Evolutionary conservation across 1,140 invertebrate genomes (phyloP).

Genomic region (Brachionus asplanchnoidis): DNA sequence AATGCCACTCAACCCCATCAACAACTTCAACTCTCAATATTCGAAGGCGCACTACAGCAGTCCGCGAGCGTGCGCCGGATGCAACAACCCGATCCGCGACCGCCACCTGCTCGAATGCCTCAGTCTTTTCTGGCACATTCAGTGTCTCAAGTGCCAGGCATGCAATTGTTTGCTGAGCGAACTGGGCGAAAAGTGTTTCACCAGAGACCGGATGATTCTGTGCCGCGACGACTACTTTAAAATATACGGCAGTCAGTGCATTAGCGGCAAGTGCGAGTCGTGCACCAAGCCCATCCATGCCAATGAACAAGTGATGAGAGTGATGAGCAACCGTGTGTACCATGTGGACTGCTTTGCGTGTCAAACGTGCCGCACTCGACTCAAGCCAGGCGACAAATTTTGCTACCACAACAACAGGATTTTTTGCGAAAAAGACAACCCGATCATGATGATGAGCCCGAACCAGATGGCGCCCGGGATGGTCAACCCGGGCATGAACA

Average conservation of each 20-base stretch:
- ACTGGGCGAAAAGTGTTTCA: constrained; percentile 16
- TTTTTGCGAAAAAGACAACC: constrained; percentile 42
- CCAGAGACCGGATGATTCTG: constrained; percentile 9
- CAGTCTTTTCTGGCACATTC: constrained; percentile 27
- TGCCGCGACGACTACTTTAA: constrained; percentile 34
- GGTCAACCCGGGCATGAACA: neutral
- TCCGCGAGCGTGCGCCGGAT: neutral
- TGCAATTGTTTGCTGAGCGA: constrained; percentile 3
- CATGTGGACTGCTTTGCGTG: constrained; percentile 33
- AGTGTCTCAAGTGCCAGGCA: constrained; percentile 17
- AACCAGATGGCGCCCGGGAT: neutral
- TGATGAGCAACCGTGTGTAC: constrained; percentile 20
- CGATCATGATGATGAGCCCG: neutral
- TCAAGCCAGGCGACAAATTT: constrained; percentile 17
- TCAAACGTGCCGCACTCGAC: neutral
- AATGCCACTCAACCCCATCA: constrained; percentile 2
- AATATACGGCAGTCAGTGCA: neutral
- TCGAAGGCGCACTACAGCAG: neutral
- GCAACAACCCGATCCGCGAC: neutral
- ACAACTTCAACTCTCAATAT: constrained; percentile 20
- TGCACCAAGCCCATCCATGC: neutral
- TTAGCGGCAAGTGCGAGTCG: constrained; percentile 6
- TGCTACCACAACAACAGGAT: neutral
- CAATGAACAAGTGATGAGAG: constrained; percentile 41
- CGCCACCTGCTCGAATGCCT: constrained; percentile 17